A percentile compares a stretch with the other conserved stretches of the same genome.
These are phyloP conservation scores for Heliconius himera DNA, from an alignment of 1,140 invertebrate species.

Conservation along the genomic window DNA sequence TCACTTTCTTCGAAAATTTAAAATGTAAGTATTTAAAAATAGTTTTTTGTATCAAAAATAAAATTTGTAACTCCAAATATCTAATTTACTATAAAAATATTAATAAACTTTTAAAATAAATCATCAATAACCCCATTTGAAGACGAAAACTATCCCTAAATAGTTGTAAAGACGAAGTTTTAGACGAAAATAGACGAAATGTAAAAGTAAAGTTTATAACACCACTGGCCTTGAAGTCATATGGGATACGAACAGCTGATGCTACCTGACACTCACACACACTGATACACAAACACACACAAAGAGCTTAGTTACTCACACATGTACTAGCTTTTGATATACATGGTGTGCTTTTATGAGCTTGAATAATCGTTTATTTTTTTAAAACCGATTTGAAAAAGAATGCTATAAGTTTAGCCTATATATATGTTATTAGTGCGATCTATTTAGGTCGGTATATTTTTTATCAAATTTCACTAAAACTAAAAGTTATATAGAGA, in stretches of 20 bases:
- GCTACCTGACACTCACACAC: slow-evolving; percentile 60
- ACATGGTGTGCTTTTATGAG: slow-evolving; percentile 4
- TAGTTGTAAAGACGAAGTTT: background rate
- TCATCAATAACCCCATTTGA: background rate
- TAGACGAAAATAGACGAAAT: slow-evolving; percentile 10
- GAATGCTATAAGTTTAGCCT: too few species aligned
- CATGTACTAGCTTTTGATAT: background rate
- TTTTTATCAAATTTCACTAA: too few species aligned
- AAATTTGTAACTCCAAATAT: too few species aligned
- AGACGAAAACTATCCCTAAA: background rate
- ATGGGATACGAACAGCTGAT: slow-evolving; percentile 74
- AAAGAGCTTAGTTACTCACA: slow-evolving; percentile 16
- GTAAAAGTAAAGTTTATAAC: slow-evolving; percentile 11
- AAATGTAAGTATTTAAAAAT: too few species aligned
- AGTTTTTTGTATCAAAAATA: too few species aligned
- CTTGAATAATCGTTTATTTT: background rate
- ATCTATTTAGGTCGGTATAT: too few species aligned
- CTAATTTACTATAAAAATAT: too few species aligned
- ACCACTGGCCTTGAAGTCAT: slow-evolving; percentile 66
- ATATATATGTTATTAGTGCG: too few species aligned
- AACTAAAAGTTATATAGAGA: too few species aligned
- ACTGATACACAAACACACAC: slow-evolving; percentile 30
- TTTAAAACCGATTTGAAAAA: background rate
- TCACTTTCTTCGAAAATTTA: too few species aligned
- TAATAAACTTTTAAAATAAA: background rate